Percentiles rank a stretch among this genome's conserved stretches.
These are phyloP conservation scores for Solenodon paradoxus DNA, from an alignment of 2,113 vertebrate species.

Conservation along the genomic window DNA sequence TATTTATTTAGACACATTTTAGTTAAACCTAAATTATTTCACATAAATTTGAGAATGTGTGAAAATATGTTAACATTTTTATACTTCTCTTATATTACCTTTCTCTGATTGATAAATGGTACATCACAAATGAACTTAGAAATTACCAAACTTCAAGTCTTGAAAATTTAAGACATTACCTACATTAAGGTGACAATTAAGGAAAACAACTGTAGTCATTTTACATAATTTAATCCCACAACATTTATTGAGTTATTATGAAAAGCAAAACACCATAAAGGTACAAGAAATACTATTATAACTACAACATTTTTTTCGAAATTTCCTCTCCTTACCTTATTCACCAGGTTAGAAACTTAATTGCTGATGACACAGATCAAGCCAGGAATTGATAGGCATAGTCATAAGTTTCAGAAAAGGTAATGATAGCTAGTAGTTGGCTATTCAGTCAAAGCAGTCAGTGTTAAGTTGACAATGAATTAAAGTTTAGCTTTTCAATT, in stretches of 20 bases:
- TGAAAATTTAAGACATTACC: neutral
- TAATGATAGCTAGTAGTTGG: neutral
- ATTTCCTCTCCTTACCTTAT: neutral
- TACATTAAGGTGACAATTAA: neutral
- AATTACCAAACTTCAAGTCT: neutral
- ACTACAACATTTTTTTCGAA: neutral
- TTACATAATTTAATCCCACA: constrained; percentile 10
- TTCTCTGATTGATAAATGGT: neutral
- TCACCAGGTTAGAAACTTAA: neutral
- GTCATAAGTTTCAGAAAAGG: neutral
- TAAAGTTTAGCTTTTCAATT: neutral
- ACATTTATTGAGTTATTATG: neutral
- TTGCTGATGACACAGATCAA: neutral
- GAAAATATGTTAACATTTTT: constrained; percentile 66
- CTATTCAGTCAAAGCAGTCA: neutral
- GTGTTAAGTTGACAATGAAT: neutral
- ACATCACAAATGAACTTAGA: neutral
- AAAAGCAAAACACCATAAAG: neutral
- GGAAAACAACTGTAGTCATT: neutral
- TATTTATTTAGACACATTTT: constrained; percentile 80
- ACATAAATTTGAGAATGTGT: constrained; percentile 69
- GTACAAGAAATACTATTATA: neutral
- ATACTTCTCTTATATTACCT: constrained; percentile 31
- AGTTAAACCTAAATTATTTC: constrained; percentile 71
- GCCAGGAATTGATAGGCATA: neutral